A percentile compares a stretch with the other conserved stretches of the same genome.
Evolutionary conservation across 2,888 invertebrate species (phyloP).

Genomic region (Physocephala rufipes): DNA sequence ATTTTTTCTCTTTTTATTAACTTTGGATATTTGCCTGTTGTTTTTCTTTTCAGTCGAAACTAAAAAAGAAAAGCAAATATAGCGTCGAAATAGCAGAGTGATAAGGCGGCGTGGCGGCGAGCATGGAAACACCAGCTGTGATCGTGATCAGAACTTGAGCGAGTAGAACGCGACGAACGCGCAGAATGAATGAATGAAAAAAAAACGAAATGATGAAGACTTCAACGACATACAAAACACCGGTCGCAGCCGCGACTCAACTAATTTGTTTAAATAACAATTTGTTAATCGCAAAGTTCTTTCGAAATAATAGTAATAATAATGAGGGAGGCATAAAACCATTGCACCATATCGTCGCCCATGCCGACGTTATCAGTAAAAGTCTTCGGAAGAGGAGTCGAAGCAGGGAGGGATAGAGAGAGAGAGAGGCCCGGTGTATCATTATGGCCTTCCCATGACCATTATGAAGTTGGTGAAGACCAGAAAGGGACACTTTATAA

Average conservation of each 20-base stretch:
- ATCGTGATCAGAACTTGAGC: background rate
- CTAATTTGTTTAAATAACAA: constrained; percentile 57
- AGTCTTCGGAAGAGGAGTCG: too few relatives aligned
- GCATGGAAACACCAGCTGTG: background rate
- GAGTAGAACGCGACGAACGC: background rate
- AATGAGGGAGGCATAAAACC: constrained; percentile 22
- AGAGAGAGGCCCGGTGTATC: constrained; percentile 19
- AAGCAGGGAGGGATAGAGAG: too few relatives aligned
- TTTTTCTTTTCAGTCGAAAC: background rate
- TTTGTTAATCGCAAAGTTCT: background rate
- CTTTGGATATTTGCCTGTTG: background rate
- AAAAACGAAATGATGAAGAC: constrained; percentile 10
- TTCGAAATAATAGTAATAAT: constrained; percentile 10
- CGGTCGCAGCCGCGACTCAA: constrained; percentile 37
- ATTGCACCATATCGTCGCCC: background rate
- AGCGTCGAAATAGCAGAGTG: constrained; percentile 46
- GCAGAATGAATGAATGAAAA: too few relatives aligned
- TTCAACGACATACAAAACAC: constrained; percentile 5
- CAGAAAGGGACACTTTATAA: too few relatives aligned
- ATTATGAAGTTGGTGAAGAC: too few relatives aligned
- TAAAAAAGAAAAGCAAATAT: constrained; percentile 10
- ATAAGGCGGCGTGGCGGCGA: constrained; percentile 38
- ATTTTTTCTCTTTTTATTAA: constrained; percentile 9
- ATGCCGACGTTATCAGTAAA: constrained; percentile 44
- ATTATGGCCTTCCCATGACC: background rate